Evolutionary conservation across 2,113 vertebrate genomes (phyloP).

Genomic region (Prionailurus viverrinus): DNA sequence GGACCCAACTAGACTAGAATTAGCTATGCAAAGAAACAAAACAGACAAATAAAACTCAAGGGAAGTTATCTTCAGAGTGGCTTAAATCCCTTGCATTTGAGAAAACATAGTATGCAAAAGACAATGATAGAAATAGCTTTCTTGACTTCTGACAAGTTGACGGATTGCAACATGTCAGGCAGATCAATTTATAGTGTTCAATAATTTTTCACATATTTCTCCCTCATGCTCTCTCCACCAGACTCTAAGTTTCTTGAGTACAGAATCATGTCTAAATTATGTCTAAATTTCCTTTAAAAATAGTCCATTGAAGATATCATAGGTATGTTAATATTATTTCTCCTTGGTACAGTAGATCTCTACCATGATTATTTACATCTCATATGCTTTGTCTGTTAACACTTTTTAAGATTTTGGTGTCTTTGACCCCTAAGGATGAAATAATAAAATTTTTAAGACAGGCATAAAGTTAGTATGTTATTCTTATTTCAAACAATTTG

Average conservation of each 20-base stretch:
- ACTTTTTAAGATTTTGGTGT: slow-evolving; percentile 53
- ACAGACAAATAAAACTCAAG: neutral
- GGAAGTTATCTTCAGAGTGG: neutral
- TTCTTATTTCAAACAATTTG: slow-evolving; percentile 44
- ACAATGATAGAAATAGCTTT: slow-evolving; percentile 31
- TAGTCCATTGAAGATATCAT: neutral
- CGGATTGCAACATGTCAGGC: neutral
- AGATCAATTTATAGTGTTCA: slow-evolving; percentile 55
- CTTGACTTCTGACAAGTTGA: neutral
- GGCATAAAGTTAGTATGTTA: slow-evolving; percentile 26
- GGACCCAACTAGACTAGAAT: neutral
- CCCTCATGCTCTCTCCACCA: neutral
- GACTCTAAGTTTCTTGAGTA: slow-evolving; percentile 16
- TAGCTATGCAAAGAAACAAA: neutral
- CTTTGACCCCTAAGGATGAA: slow-evolving; percentile 57
- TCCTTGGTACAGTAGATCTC: neutral
- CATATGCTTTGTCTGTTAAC: neutral
- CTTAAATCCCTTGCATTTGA: neutral
- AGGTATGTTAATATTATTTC: neutral
- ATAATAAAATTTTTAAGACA: slow-evolving; percentile 53
- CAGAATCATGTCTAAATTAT: slow-evolving; percentile 44
- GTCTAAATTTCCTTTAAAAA: neutral
- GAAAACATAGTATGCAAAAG: slow-evolving; percentile 13
- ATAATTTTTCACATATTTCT: slow-evolving; percentile 26
- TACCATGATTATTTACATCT: slow-evolving; percentile 27